Evolutionary conservation across 1,140 invertebrate species (phyloP).

Genomic region (Sycophila sp.): DNA sequence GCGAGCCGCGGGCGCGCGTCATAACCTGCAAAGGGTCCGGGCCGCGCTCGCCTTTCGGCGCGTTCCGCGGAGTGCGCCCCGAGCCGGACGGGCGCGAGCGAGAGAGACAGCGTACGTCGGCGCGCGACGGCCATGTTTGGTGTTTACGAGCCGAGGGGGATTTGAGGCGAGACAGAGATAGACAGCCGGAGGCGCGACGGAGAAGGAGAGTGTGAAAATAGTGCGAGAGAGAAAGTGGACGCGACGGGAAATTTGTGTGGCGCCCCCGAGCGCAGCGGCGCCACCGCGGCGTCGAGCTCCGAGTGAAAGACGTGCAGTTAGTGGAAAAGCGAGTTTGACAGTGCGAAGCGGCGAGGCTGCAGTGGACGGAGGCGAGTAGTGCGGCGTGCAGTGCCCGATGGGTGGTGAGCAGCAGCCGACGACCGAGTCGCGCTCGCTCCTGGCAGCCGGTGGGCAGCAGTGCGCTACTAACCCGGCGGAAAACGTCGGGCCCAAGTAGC

Average conservation of each 20-base stretch:
- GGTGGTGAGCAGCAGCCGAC: conserved; percentile 7
- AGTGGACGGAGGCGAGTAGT: background rate
- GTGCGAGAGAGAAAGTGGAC: conserved; percentile 10
- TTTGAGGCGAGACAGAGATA: conserved; percentile 24
- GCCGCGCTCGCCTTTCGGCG: too few relatives aligned
- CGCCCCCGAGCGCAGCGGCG: too few relatives aligned
- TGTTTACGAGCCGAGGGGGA: conserved; percentile 65
- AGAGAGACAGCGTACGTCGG: conserved; percentile 26
- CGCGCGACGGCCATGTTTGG: conserved; percentile 65
- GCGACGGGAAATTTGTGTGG: too few relatives aligned
- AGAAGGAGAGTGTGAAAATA: background rate
- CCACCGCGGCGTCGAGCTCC: too few relatives aligned
- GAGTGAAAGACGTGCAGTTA: background rate
- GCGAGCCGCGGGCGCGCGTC: background rate
- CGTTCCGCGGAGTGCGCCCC: background rate
- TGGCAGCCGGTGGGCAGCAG: conserved; percentile 47
- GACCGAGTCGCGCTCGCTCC: background rate
- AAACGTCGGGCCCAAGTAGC: conserved; percentile 55
- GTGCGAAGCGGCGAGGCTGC: background rate
- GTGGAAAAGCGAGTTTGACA: background rate
- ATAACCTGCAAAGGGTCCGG: conserved; percentile 12
- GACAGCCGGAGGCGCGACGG: background rate
- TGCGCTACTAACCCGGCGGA: conserved; percentile 54
- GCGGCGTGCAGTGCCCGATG: conserved; percentile 10
- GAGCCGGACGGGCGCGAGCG: background rate